Evolutionary conservation across 2,113 vertebrate genomes (phyloP).

Genomic region (Chitala chitala): DNA sequence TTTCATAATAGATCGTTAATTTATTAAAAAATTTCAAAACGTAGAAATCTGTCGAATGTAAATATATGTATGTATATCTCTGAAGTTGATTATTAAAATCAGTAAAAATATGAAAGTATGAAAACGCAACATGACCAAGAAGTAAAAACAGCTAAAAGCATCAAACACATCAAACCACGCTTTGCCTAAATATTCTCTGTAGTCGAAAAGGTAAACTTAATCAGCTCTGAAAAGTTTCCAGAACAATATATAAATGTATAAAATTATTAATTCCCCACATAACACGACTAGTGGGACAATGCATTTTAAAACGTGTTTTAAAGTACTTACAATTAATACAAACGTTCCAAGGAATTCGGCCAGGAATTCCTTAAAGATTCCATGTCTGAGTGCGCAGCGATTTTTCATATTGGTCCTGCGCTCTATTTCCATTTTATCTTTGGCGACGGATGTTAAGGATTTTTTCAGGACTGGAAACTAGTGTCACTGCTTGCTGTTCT

Average conservation of each 20-base stretch:
- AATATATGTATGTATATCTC: no score
- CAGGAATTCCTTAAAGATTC: constrained; percentile 78
- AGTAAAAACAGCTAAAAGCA: not conserved
- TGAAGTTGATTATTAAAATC: no score
- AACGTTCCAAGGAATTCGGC: constrained; percentile 90
- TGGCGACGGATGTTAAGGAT: constrained; percentile 37
- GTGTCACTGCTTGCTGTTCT: constrained; percentile 29
- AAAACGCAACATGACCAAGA: not conserved
- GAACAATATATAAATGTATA: no score
- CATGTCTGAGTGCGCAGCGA: constrained; percentile 71
- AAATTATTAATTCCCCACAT: constrained; percentile 40
- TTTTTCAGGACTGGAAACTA: constrained; percentile 47
- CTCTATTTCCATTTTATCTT: constrained; percentile 59
- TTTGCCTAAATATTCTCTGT: not conserved
- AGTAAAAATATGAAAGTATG: no score
- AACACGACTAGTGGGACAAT: constrained; percentile 26
- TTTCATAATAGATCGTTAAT: no score
- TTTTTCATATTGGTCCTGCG: constrained; percentile 64
- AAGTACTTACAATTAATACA: constrained; percentile 84
- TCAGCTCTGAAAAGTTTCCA: not conserved
- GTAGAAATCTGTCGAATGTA: no score
- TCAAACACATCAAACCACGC: not conserved
- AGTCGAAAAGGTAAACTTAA: constrained; percentile 34
- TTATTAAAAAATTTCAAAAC: no score
- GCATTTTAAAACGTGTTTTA: constrained; percentile 49